Conservation (phyloP, 2,888 invertebrate species). For the Syritta pipiens region DNA sequence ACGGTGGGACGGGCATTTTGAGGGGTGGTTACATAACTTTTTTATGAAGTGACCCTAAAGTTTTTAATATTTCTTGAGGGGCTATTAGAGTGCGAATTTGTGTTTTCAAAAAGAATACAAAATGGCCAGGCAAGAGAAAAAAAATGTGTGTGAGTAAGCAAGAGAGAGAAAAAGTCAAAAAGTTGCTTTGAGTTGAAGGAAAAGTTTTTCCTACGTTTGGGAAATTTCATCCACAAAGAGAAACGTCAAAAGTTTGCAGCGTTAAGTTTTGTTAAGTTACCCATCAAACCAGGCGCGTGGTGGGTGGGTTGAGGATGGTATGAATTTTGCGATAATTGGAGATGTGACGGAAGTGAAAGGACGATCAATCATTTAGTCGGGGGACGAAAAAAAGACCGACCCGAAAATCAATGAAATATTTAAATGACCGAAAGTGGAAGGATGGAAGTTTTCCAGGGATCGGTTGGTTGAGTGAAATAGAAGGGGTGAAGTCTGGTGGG, state of each 20-base stretch:
- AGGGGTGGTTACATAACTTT: slow-evolving; percentile 17
- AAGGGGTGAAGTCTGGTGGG: too few relatives aligned
- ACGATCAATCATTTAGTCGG: slow-evolving; percentile 37
- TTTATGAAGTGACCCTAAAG: slow-evolving; percentile 60
- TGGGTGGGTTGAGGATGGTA: background rate
- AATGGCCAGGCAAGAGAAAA: background rate
- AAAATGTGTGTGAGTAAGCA: background rate
- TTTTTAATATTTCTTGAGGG: slow-evolving; percentile 61
- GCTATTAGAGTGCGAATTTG: slow-evolving; percentile 53
- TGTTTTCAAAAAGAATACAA: slow-evolving; percentile 2
- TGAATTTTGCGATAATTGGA: slow-evolving; percentile 9
- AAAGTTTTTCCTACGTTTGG: slow-evolving; percentile 30
- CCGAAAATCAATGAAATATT: slow-evolving; percentile 8
- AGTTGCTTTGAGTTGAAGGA: slow-evolving; percentile 16
- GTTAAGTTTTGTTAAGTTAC: slow-evolving; percentile 27
- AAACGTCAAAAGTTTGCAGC: slow-evolving; percentile 36
- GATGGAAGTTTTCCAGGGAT: too few relatives aligned
- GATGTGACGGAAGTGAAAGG: background rate
- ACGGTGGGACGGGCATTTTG: background rate
- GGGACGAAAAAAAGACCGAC: background rate
- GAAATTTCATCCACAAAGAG: slow-evolving; percentile 20
- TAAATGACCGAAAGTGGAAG: background rate
- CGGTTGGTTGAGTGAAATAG: too few relatives aligned
- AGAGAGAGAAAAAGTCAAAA: slow-evolving; percentile 8
- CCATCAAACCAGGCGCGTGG: background rate